Evolutionary conservation across 1,140 invertebrate genomes (phyloP).

Genomic region (Pseudobourletiella spinata): DNA sequence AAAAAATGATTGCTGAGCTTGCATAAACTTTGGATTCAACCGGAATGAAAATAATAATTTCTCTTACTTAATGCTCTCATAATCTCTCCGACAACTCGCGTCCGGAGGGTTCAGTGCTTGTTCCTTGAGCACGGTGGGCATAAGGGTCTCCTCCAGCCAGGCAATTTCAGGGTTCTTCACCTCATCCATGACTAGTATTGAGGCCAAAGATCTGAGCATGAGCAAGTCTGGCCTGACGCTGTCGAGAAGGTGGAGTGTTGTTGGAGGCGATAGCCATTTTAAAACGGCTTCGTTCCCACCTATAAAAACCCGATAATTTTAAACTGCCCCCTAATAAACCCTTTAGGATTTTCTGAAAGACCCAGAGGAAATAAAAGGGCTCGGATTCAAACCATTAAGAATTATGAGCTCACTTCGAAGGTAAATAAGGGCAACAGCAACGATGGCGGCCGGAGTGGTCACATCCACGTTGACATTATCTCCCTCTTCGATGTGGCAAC

Average conservation of each 20-base stretch:
- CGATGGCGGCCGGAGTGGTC: constrained; percentile 85
- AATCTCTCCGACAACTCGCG: constrained; percentile 59
- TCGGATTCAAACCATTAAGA: neutral
- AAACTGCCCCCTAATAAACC: neutral
- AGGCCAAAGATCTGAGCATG: constrained; percentile 67
- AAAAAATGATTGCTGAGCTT: constrained; percentile 2
- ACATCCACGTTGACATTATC: constrained; percentile 90
- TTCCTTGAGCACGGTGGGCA: constrained; percentile 24
- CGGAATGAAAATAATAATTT: too few relatives aligned
- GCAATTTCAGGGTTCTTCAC: constrained; percentile 65
- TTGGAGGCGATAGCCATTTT: constrained; percentile 83
- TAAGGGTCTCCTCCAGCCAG: constrained; percentile 60
- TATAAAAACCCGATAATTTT: neutral
- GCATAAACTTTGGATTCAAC: constrained; percentile 15
- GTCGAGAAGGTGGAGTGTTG: constrained; percentile 82
- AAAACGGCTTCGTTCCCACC: constrained; percentile 57
- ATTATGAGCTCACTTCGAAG: constrained; percentile 23
- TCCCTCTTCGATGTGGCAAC: constrained; percentile 81
- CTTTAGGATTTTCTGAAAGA: neutral
- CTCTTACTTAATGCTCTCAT: constrained; percentile 86
- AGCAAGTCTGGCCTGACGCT: constrained; percentile 89
- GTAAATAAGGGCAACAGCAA: constrained; percentile 84
- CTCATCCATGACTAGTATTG: constrained; percentile 78
- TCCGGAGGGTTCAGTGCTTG: constrained; percentile 53
- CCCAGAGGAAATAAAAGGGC: too few relatives aligned